Evolutionary conservation across 2,113 vertebrate species (phyloP), one percentile per base, ranked within the genome.

Genomic region (Larimichthys crocea): DNA sequence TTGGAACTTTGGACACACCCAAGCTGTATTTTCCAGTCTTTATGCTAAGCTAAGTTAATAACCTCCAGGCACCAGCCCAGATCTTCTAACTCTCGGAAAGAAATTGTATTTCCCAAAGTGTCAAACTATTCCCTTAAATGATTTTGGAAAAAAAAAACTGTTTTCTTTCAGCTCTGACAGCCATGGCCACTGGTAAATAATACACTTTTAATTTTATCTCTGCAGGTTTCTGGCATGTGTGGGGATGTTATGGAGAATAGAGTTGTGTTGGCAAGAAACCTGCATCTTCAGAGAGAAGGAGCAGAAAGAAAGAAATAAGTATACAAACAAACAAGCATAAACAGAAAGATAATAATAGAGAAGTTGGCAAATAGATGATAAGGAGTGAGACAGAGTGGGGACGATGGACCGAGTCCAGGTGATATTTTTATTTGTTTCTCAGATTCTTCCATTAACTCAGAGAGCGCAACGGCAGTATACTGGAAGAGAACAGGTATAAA

Each of bases 351-450:
- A 85, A 88, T 82, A 69, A 81, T 59, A 71, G 79, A 80, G 48
- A 65, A 84, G 78, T 77, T 91, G 86, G 89, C 87, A 81, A 80
- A 77, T 31, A 60, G 76, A 64, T 62, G 46, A 80, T 59, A 63
- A 65, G 49, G 52, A 66, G 49, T 44, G 79, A 81, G 76, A 79
- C 69, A 72, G 70, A 80, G 78, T 49, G 79, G 63, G 61, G 70
- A 46, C 8, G 40, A 59, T 88, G 86, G 88, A 88, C 75, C 11
- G 3, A 65, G 75, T 90, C 84, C 83, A 90, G 80, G 70, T 85
- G 82, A 91, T 89, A 89, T 89, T 90, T 90, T 84, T 81, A 87
- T 83, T 66, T 87, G 82, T 79, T 76, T 85, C 79, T 71, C 65
- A 72, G 59, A 74, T 71, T 86, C 64, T 63, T 72, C 74, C 16